Percentiles rank a stretch among this genome's conserved stretches.
Evolutionary conservation across 1,140 invertebrate genomes (phyloP).

Genomic region (Drosophila melanica): DNA sequence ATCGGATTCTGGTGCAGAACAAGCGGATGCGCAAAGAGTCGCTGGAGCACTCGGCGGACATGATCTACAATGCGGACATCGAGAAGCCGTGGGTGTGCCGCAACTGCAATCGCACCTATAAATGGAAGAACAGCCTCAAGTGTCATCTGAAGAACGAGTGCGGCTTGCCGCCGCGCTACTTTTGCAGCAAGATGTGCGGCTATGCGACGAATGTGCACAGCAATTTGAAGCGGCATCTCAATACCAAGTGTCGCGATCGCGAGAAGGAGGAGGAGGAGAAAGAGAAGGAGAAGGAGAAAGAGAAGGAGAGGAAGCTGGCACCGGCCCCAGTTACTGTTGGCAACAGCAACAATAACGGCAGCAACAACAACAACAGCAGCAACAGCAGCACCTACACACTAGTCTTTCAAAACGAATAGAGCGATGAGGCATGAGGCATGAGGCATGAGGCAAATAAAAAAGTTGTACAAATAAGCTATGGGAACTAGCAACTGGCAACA

Average conservation of each 20-base stretch:
- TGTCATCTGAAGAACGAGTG: slow-evolving; percentile 85
- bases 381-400: slow-evolving; percentile 74
- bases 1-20: slow-evolving; percentile 80
- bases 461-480: slow-evolving; percentile 59
- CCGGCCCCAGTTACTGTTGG: slow-evolving; percentile 3
- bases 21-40: slow-evolving; percentile 82
- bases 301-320: not conserved
- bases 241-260: slow-evolving; percentile 81
- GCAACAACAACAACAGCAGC: slow-evolving; percentile 42
- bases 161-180: slow-evolving; percentile 83
- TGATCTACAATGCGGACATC: slow-evolving; percentile 83
- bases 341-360: slow-evolving; percentile 30
- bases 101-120: slow-evolving; percentile 81
- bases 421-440: slow-evolving; percentile 5
- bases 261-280: slow-evolving; percentile 76
- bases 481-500: not conserved
- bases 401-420: slow-evolving; percentile 74
- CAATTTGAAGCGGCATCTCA: slow-evolving; percentile 85
- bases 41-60: slow-evolving; percentile 80
- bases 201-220: slow-evolving; percentile 86
- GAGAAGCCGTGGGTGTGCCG: slow-evolving; percentile 84
- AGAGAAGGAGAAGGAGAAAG: slow-evolving; percentile 50
- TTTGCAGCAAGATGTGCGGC: slow-evolving; percentile 84
- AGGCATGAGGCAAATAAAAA: slow-evolving; percentile 10
- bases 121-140: slow-evolving; percentile 84